A percentile compares a stretch with the other conserved stretches of the same genome.
These are phyloP conservation scores for Drosophila pectinifera DNA, from an alignment of 1,140 invertebrate genomes.

Conservation along the genomic window DNA sequence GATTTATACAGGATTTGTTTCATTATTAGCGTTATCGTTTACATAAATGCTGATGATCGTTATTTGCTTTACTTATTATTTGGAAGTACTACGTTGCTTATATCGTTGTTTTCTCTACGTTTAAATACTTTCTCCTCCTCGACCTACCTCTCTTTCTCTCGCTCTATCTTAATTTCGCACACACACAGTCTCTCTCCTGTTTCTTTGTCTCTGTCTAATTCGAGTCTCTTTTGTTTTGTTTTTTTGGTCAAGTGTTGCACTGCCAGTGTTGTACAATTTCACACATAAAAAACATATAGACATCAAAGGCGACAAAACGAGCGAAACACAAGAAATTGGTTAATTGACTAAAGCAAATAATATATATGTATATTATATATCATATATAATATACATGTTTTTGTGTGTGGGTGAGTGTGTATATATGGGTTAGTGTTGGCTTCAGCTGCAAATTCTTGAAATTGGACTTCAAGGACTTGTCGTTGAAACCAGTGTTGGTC, in stretches of 20 bases:
- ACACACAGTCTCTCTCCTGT: constrained; percentile 20
- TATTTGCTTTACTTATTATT: constrained; percentile 34
- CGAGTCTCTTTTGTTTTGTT: constrained; percentile 30
- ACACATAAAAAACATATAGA: constrained; percentile 43
- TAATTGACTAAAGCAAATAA: constrained; percentile 45
- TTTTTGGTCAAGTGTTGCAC: constrained; percentile 66
- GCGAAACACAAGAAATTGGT: constrained; percentile 38
- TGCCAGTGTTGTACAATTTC: constrained; percentile 52
- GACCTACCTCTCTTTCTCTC: constrained; percentile 8
- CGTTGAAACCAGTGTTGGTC: not conserved
- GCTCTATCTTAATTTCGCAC: constrained; percentile 7
- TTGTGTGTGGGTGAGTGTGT: constrained; percentile 2
- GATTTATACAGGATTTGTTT: constrained; percentile 43
- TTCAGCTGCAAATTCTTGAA: constrained; percentile 1
- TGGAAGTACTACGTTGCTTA: constrained; percentile 76
- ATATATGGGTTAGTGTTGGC: constrained; percentile 4
- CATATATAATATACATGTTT: constrained; percentile 1
- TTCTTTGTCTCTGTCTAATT: constrained; percentile 43
- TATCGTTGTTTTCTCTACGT: constrained; percentile 73
- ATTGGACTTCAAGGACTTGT: not conserved
- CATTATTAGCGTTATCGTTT: constrained; percentile 38
- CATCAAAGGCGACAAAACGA: constrained; percentile 28
- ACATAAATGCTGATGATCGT: constrained; percentile 39
- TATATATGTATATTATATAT: constrained; percentile 37
- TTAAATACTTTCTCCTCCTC: constrained; percentile 34